phyloP scores from a whole-genome alignment of 2,797 vertebrate species.

The Buphagus erythrorhynchus region DNA sequence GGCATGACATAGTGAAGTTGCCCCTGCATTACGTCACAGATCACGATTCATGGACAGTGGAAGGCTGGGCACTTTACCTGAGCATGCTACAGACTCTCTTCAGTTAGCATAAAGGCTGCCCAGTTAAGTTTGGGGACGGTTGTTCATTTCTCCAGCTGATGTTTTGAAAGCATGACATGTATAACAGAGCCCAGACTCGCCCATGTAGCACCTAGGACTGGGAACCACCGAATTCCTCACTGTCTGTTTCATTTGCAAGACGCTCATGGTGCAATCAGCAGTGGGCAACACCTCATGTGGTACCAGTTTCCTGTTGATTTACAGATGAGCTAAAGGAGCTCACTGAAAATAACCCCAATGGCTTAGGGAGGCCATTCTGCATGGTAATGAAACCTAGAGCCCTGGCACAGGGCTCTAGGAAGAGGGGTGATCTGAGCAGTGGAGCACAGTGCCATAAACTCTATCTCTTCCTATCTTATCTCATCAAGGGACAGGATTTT shows the following conservation, averaged over 20 bases:
- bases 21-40: constrained; percentile 12
- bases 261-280: not conserved
- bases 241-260: not conserved
- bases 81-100: not conserved
- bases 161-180: not conserved
- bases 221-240: not conserved
- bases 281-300: not conserved
- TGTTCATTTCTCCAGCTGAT: not conserved
- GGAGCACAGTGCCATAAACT: not conserved
- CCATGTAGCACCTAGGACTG: not conserved
- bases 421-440: not conserved
- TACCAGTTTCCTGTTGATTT: not conserved
- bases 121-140: not conserved
- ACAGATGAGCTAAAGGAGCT: not conserved
- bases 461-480: not conserved
- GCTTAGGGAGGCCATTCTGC: not conserved
- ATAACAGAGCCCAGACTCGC: not conserved
- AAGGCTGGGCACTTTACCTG: not conserved
- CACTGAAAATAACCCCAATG: not conserved
- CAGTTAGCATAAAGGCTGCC: not conserved
- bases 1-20: constrained; percentile 30
- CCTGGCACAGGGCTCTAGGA: not conserved
- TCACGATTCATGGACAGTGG: not conserved
- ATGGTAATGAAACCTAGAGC: not conserved
- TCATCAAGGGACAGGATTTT: not conserved